Evolutionary conservation across 2,797 vertebrate genomes (phyloP).

Genomic region (Lithobates pipiens): DNA sequence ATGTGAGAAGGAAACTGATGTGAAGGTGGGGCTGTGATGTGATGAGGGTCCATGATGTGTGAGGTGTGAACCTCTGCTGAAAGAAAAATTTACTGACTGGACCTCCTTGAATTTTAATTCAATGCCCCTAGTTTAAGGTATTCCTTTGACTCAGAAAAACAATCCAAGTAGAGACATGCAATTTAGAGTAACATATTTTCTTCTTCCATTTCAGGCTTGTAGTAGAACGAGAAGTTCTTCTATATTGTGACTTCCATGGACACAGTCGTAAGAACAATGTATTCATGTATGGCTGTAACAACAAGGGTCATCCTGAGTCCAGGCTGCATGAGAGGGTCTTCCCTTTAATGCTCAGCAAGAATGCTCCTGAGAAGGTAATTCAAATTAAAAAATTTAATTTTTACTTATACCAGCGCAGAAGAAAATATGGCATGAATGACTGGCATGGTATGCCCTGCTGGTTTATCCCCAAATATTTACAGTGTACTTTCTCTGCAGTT

Average conservation of each 20-base stretch:
- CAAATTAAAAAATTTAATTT: neutral
- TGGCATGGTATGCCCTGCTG: neutral
- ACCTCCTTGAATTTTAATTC: too few species aligned
- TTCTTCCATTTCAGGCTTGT: constrained; percentile 75
- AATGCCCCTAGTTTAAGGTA: too few species aligned
- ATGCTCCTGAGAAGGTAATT: constrained; percentile 84
- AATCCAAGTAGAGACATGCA: neutral
- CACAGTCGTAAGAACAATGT: constrained; percentile 93
- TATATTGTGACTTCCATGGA: constrained; percentile 94
- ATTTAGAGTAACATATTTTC: neutral
- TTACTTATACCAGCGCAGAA: neutral
- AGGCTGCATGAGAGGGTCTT: constrained; percentile 84
- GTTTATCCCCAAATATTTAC: neutral
- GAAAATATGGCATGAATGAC: too few species aligned
- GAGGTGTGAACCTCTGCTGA: too few species aligned
- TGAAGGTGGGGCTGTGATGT: too few species aligned
- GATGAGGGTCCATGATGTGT: too few species aligned
- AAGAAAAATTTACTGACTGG: too few species aligned
- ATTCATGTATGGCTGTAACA: constrained; percentile 92
- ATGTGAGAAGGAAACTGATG: too few species aligned
- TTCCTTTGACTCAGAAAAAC: too few species aligned
- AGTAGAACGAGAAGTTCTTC: constrained; percentile 83
- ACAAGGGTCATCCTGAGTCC: neutral
- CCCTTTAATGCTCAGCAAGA: constrained; percentile 96
- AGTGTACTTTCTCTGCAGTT: constrained; percentile 76